Base-by-base conservation (phyloP, 2,888 invertebrate genomes). In the Bunonema sp. region DNA sequence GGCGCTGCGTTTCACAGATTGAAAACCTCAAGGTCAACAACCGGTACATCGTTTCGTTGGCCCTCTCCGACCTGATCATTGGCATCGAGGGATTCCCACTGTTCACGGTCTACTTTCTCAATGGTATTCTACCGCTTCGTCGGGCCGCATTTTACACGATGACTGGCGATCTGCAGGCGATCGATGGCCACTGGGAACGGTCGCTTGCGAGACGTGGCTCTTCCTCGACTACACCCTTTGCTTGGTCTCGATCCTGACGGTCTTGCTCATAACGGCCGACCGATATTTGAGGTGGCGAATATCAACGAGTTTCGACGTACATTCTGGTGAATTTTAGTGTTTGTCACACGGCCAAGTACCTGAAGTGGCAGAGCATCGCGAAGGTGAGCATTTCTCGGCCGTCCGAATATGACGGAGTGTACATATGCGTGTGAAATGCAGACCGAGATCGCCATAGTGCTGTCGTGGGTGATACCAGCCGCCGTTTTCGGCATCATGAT, bases 331-430 rank as follows among this genome's bases (percentile, higher is more conserved):
- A 22, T 15, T 18, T 45, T 41, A 57, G 53, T 40, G 68, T 68
- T 7, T 61, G 61, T 28, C 57, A 69, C 36, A 60, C 68, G 8
- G 67, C 68, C 20, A 54, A 53, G 39, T 68, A 68, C 41, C 44
- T 69, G 4, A 62, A 61, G 44, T 68, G 68, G 68, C 67, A 67
- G 41, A 57, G 91, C 3, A 85, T 88, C 67, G 80, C 80, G 49
- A 79, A 84, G 57, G 8, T 8, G 28, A 26, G 28, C 12, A 10
- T 12, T 10, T 26, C 28, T 26, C 12, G 12, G 28, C 12, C 28
- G 12, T 10, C 28, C 12, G 28, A 10, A 26, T 26, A 12, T 26
- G 12, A 8, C 8, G 8, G 28, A 26, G 8, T 12, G n/a, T 32
- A 32, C 15, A 12, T 15, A 20, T 15, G 4, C 34, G 20, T 21